These are phyloP conservation scores for Chironomus striatipennis DNA, from an alignment of 1,140 invertebrate genomes.

Conservation along the genomic window DNA sequence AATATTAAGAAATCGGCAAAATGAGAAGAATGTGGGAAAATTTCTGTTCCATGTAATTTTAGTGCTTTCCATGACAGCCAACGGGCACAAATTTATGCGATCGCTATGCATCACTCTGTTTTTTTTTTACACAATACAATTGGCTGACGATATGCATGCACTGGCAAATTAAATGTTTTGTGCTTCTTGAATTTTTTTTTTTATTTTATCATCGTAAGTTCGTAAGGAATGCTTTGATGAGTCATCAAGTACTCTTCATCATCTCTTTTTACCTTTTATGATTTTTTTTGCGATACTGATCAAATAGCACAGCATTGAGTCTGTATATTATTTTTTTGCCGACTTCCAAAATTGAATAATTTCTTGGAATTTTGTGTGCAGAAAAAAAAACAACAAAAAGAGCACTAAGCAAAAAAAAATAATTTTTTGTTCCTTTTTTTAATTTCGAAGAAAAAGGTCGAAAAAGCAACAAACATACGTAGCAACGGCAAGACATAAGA, in stretches of 20 bases:
- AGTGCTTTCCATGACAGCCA: slow-evolving; percentile 5
- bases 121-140: background rate
- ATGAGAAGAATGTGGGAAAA: slow-evolving; percentile 2
- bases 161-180: slow-evolving; percentile 7
- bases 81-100: slow-evolving; percentile 6
- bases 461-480: background rate
- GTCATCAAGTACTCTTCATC: background rate
- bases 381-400: too few species aligned
- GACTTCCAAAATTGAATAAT: slow-evolving; percentile 11
- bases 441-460: slow-evolving; percentile 12
- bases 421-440: background rate
- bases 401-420: background rate
- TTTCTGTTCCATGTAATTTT: slow-evolving; percentile 9
- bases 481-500: background rate
- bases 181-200: background rate
- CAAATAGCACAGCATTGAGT: background rate
- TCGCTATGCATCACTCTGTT: slow-evolving; percentile 11
- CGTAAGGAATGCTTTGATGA: background rate
- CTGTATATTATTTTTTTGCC: too few species aligned
- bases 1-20: background rate
- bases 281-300: slow-evolving; percentile 13
- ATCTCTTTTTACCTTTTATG: background rate
- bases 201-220: background rate
- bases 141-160: background rate
- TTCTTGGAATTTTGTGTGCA: background rate